Evolutionary conservation across 2,797 vertebrate species (phyloP), one percentile per base, ranked within the genome.

Genomic region (Urocyon cinereoargenteus): DNA sequence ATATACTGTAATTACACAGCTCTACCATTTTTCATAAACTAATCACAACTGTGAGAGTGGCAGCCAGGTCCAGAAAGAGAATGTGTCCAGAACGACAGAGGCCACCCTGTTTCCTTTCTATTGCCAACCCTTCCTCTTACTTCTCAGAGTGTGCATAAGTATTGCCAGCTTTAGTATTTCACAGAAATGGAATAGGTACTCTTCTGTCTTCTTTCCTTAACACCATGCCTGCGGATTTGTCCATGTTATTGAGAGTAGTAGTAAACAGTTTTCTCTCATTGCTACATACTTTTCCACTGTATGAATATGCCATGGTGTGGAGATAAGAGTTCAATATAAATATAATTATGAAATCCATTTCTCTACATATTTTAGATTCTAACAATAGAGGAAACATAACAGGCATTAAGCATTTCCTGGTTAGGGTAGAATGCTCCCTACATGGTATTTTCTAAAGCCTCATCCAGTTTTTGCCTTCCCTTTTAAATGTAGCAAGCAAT

Each of bases 401-500:
- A 90, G 85, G 45, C 26, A 83, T 73, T 92, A 96, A 96, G 51
- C 36, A 89, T 88, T 97, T 95, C 75, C 78, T 31, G 8, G 14
- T 72, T 94, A 59, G 40, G 79, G 59, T 70, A 86, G 66, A 87
- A 94, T 86, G 21, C 31, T 95, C 55, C n/a, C 64, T 82, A 88
- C 66, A 90, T 11, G 34, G 81, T 31, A 96, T 91, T 96, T 98
- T 95, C 61, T 57, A 96, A 97, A 94, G 40, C 34, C 13, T 88
- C 86, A 26, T 95, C 78, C 4, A 45, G 45, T 66, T 95, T 98
- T 97, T 66, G 49, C 87, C 61, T 97, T 93, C 94, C 96, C 77
- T 96, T 98, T 96, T 51, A 94, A 96, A 93, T 96, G 94, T 49
- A 97, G 86, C 78, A 95, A 96, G 89, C 84, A 96, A 97, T 97